A percentile compares a stretch with the other conserved stretches of the same genome.
Conservation (phyloP, 1,140 invertebrate genomes). For the Bombus waltoni region DNA sequence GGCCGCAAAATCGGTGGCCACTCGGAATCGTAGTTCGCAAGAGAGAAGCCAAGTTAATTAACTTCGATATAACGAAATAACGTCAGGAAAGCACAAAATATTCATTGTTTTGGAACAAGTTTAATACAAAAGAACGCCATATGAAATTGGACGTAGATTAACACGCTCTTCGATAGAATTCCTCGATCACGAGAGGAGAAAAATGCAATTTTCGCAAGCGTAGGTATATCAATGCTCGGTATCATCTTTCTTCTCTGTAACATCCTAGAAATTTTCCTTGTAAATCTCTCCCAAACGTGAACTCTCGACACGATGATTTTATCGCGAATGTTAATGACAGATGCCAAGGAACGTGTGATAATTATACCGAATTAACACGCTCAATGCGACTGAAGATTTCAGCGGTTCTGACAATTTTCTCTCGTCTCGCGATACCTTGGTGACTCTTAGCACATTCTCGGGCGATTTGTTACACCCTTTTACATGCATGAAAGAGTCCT, state of each 20-base stretch:
- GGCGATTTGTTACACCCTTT: background rate
- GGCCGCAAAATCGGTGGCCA: background rate
- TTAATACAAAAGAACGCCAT: too few relatives aligned
- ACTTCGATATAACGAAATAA: background rate
- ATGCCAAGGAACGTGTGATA: background rate
- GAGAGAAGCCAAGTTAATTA: slow-evolving; percentile 1
- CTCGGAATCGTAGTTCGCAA: background rate
- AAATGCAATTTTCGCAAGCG: background rate
- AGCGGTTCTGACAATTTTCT: background rate
- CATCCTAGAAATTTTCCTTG: too few relatives aligned
- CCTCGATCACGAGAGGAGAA: background rate
- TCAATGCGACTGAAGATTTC: background rate
- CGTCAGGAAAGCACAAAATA: background rate
- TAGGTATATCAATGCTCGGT: background rate
- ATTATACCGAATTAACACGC: background rate
- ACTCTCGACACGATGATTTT: too few relatives aligned
- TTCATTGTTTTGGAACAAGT: background rate
- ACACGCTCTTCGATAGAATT: background rate
- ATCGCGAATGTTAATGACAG: background rate
- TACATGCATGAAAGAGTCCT: background rate
- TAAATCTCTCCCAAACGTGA: too few relatives aligned
- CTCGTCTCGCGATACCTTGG: background rate
- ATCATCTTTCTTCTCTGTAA: background rate
- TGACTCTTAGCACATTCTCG: background rate
- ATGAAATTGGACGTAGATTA: background rate